Conservation (phyloP, 2,888 invertebrate species). For the Coelogynopora nodosa region DNA sequence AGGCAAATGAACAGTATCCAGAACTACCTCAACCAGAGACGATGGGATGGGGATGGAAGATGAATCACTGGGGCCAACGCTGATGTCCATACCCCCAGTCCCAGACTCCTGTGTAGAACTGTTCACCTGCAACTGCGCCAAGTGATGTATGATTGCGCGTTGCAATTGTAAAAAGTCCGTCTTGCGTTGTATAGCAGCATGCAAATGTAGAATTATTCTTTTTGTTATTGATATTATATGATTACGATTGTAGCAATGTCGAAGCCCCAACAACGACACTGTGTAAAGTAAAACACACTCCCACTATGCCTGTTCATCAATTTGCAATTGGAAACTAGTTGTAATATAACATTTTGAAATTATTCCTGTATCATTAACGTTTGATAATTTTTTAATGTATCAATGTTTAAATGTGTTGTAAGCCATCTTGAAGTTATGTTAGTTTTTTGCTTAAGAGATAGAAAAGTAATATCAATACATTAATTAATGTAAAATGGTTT, state of each 20-base stretch:
- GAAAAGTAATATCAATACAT: background rate
- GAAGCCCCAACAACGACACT: background rate
- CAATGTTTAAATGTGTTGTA: background rate
- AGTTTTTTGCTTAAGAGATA: background rate
- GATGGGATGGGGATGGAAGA: slow-evolving; percentile 20
- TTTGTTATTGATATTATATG: no score
- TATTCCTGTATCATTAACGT: background rate
- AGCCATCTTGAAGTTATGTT: slow-evolving; percentile 10
- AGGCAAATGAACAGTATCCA: slow-evolving; percentile 8
- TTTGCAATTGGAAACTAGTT: no score
- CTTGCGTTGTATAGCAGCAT: slow-evolving; percentile 14
- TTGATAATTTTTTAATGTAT: slow-evolving; percentile 1
- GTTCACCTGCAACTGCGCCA: slow-evolving; percentile 9
- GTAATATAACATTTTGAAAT: background rate
- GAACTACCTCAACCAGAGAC: slow-evolving; percentile 22
- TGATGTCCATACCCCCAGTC: slow-evolving; percentile 2
- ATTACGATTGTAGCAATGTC: slow-evolving; percentile 3
- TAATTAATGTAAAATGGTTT: slow-evolving; percentile 4
- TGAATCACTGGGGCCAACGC: background rate
- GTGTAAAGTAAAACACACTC: background rate
- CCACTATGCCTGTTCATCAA: no score
- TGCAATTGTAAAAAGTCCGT: background rate
- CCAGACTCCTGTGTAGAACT: slow-evolving; percentile 13
- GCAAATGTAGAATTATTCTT: background rate
- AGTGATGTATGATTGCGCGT: background rate